A percentile compares a stretch with the other conserved stretches of the same genome.
Conservation (phyloP, 2,888 invertebrate genomes). For the Philopedon plagiatum region DNA sequence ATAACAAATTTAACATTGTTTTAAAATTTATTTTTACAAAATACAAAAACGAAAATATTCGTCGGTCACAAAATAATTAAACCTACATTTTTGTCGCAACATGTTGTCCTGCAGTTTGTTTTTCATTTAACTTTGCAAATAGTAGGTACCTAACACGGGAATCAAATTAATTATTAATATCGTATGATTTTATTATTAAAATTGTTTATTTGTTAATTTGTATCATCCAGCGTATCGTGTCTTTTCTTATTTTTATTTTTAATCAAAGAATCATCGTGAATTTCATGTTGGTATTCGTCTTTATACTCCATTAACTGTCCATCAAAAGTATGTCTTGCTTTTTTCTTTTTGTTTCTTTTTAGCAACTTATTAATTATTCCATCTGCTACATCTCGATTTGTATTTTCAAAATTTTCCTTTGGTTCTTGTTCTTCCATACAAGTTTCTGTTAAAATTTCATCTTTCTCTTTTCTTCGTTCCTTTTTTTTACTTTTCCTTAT, state of each 20-base stretch:
- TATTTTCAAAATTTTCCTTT: neutral
- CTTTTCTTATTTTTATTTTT: neutral
- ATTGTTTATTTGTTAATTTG: too few relatives aligned
- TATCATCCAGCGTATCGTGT: too few relatives aligned
- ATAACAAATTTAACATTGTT: too few relatives aligned
- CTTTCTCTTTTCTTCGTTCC: conserved; percentile 1
- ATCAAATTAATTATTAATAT: too few relatives aligned
- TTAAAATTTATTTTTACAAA: too few relatives aligned
- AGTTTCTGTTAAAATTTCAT: neutral
- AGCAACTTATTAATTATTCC: neutral
- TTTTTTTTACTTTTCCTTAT: conserved; percentile 1
- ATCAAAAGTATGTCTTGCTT: neutral
- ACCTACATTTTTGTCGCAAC: too few relatives aligned
- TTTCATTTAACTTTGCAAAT: too few relatives aligned
- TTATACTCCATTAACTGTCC: neutral
- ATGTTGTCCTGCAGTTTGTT: too few relatives aligned
- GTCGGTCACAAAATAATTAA: too few relatives aligned
- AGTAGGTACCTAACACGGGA: too few relatives aligned
- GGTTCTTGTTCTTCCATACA: neutral
- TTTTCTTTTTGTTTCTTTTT: conserved; percentile 9
- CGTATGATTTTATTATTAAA: too few relatives aligned
- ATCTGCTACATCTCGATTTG: neutral
- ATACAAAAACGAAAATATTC: too few relatives aligned
- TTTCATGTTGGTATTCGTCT: neutral
- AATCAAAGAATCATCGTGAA: neutral